A percentile compares a stretch with the other conserved stretches of the same genome.
These are phyloP conservation scores for Hipposideros armiger DNA, from an alignment of 2,113 vertebrate species.

Conservation along the genomic window DNA sequence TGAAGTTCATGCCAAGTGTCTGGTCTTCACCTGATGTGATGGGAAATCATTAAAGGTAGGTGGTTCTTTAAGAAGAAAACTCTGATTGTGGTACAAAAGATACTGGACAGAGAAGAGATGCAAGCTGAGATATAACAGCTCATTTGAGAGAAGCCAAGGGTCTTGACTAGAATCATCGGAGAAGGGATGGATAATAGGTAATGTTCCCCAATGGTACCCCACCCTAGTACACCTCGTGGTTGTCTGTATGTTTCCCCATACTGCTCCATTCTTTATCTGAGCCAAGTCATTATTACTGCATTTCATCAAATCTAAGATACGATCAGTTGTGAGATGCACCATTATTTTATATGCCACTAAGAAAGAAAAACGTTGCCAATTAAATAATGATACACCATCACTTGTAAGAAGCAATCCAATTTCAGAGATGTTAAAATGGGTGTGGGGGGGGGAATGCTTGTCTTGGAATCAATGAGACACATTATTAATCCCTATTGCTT, in stretches of 20 bases:
- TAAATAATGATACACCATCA: slow-evolving; percentile 74
- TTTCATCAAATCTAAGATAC: slow-evolving; percentile 72
- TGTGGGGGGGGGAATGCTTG: neutral
- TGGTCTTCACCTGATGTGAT: neutral
- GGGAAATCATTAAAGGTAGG: neutral
- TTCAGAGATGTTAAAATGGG: slow-evolving; percentile 76
- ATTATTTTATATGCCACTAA: slow-evolving; percentile 79
- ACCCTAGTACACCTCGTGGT: neutral
- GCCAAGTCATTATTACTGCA: slow-evolving; percentile 70
- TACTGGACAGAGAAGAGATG: neutral
- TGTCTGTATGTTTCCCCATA: neutral
- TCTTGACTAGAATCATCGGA: neutral
- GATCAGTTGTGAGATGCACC: slow-evolving; percentile 71
- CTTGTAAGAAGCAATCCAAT: slow-evolving; percentile 77
- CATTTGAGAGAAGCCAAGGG: neutral
- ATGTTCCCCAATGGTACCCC: neutral
- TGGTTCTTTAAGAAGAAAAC: neutral
- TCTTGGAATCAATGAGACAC: slow-evolving; percentile 77
- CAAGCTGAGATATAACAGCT: neutral
- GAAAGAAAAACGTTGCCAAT: slow-evolving; percentile 82
- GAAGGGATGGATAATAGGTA: neutral
- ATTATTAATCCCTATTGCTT: slow-evolving; percentile 85
- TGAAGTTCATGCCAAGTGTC: neutral
- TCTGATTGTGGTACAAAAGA: neutral
- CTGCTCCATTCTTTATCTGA: slow-evolving; percentile 54